Conservation (phyloP, 2,113 vertebrate genomes). For the Mesitornis unicolor region DNA sequence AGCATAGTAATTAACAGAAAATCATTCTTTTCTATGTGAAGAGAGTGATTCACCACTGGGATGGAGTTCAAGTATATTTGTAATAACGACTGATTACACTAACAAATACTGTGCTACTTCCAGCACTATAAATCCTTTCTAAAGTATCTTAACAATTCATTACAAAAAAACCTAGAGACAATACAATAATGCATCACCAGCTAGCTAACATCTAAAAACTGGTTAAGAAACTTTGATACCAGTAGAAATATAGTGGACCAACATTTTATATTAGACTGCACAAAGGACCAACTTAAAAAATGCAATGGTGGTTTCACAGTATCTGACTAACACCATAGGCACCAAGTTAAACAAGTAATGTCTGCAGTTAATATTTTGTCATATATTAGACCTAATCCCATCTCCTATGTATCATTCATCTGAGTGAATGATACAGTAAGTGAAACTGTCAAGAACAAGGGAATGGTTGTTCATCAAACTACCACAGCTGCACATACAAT, state of each 20-base stretch:
- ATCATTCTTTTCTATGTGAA: not conserved
- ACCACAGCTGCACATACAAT: not conserved
- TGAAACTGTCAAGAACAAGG: not conserved
- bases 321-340: not conserved
- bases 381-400: not conserved
- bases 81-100: not conserved
- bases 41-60: accelerated
- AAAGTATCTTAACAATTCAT: not conserved
- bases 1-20: not conserved
- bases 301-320: not conserved
- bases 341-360: not conserved
- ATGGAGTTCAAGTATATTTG: not conserved
- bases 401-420: not conserved
- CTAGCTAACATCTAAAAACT: not conserved
- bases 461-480: not conserved
- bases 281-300: not conserved
- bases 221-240: not conserved
- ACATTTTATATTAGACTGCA: not conserved
- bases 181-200: not conserved
- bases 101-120: not conserved
- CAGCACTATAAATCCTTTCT: not conserved
- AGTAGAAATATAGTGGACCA: not conserved
- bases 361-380: not conserved
- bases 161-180: not conserved
- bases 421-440: not conserved